Conservation (phyloP, 2,888 invertebrate genomes). For the Caenorhabditis auriculariae region DNA sequence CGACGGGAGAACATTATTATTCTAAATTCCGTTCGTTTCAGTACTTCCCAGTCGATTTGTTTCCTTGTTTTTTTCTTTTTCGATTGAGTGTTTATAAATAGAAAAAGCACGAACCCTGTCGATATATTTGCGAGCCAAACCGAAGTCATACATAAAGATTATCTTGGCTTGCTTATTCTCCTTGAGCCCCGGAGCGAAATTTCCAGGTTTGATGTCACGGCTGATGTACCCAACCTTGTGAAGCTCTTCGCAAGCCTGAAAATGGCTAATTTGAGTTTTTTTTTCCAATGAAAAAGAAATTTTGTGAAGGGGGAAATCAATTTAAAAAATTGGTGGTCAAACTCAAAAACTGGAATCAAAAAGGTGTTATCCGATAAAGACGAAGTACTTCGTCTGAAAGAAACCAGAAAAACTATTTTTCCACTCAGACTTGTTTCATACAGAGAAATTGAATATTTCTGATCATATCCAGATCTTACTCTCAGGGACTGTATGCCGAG, state of each 20-base stretch:
- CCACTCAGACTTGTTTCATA: neutral
- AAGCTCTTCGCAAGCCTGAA: conserved; percentile 48
- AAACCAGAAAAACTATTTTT: too few relatives aligned
- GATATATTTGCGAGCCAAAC: conserved; percentile 41
- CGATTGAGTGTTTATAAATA: neutral
- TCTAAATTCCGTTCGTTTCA: conserved; percentile 6
- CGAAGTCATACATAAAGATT: conserved; percentile 49
- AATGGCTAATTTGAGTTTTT: too few relatives aligned
- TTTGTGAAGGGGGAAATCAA: neutral
- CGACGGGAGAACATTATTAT: conserved; percentile 32
- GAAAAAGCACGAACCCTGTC: conserved; percentile 11
- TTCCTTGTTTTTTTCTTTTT: too few relatives aligned
- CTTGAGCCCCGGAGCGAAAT: conserved; percentile 51
- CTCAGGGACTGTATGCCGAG: conserved; percentile 45
- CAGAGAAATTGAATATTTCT: too few relatives aligned
- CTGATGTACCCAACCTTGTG: conserved; percentile 46
- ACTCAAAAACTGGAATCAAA: neutral
- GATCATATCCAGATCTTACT: conserved; percentile 7
- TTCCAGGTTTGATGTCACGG: conserved; percentile 55
- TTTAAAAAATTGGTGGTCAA: neutral
- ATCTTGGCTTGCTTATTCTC: conserved; percentile 32
- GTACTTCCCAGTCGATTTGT: too few relatives aligned
- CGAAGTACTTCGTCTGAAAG: too few relatives aligned
- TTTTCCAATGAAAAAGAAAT: too few relatives aligned
- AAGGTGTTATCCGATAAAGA: neutral